These are phyloP conservation scores for Synanthedon tipuliformis DNA, from an alignment of 2,888 invertebrate genomes.

Conservation along the genomic window DNA sequence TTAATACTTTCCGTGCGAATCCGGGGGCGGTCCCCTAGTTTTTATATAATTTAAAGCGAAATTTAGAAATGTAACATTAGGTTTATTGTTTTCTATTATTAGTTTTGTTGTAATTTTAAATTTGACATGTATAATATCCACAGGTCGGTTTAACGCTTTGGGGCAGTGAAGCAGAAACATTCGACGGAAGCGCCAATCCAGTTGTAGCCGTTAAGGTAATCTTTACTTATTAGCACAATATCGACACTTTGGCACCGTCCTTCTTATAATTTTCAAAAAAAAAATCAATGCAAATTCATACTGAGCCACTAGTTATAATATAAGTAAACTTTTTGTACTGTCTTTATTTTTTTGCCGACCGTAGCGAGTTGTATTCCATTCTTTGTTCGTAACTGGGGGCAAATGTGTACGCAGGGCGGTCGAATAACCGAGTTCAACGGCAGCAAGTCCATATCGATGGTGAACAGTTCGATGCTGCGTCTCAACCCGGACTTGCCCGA, in stretches of 20 bases:
- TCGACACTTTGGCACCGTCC: too few species aligned
- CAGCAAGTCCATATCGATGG: constrained; percentile 75
- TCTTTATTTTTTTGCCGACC: too few species aligned
- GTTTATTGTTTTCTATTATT: too few species aligned
- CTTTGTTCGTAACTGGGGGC: neutral
- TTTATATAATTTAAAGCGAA: too few species aligned
- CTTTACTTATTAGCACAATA: too few species aligned
- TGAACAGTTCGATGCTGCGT: constrained; percentile 74
- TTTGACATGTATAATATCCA: constrained; percentile 8
- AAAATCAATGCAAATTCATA: too few species aligned
- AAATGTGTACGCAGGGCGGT: constrained; percentile 64
- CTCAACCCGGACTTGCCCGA: constrained; percentile 91
- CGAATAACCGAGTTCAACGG: constrained; percentile 90
- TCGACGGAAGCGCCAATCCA: constrained; percentile 81
- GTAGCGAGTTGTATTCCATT: neutral
- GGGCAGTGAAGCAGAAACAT: constrained; percentile 89
- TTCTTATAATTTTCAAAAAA: too few species aligned
- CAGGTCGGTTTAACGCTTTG: constrained; percentile 88
- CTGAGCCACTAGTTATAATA: too few species aligned
- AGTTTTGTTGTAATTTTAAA: neutral
- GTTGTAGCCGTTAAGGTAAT: constrained; percentile 83
- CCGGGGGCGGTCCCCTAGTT: too few species aligned
- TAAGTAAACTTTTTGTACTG: too few species aligned
- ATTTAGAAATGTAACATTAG: too few species aligned
- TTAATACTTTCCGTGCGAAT: too few species aligned